These are phyloP conservation scores for Bursaphelenchus mucronatus DNA, from an alignment of 1,140 invertebrate genomes.

Conservation along the genomic window DNA sequence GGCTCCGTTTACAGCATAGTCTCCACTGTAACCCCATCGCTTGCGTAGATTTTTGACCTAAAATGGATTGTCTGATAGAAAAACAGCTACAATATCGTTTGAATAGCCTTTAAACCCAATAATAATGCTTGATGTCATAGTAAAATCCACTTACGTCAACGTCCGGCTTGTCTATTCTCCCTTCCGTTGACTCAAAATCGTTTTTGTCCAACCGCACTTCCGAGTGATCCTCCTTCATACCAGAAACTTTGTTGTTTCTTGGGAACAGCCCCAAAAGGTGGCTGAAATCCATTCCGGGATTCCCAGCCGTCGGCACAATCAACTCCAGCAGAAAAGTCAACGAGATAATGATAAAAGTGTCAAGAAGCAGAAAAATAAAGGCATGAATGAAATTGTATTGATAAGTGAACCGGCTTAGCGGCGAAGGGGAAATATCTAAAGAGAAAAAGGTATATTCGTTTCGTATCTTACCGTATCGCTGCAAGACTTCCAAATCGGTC, in stretches of 20 bases:
- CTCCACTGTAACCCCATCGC: conserved; percentile 23
- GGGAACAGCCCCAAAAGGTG: no score
- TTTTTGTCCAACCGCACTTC: no score
- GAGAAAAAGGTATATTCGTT: not conserved
- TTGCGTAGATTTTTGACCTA: conserved; percentile 25
- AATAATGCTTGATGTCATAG: no score
- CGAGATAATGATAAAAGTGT: conserved; percentile 2
- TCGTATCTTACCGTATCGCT: not conserved
- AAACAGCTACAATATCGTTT: no score
- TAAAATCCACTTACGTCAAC: no score
- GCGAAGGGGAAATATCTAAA: conserved; percentile 1
- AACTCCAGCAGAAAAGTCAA: conserved; percentile 5
- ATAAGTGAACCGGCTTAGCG: conserved; percentile 1
- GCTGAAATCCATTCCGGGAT: not conserved
- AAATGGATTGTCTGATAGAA: not conserved
- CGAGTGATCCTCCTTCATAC: no score
- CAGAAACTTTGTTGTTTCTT: no score
- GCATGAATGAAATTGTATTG: conserved; percentile 4
- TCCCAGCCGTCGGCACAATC: conserved; percentile 1
- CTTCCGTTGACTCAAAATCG: no score
- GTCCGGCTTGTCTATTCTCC: no score
- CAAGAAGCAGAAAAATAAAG: conserved; percentile 10
- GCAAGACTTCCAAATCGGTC: not conserved
- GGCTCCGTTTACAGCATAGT: conserved; percentile 38
- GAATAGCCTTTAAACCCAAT: no score